Evolutionary conservation across 2,113 vertebrate genomes (phyloP), one percentile per base, ranked within the genome.

Genomic region (Antigone vipio): DNA sequence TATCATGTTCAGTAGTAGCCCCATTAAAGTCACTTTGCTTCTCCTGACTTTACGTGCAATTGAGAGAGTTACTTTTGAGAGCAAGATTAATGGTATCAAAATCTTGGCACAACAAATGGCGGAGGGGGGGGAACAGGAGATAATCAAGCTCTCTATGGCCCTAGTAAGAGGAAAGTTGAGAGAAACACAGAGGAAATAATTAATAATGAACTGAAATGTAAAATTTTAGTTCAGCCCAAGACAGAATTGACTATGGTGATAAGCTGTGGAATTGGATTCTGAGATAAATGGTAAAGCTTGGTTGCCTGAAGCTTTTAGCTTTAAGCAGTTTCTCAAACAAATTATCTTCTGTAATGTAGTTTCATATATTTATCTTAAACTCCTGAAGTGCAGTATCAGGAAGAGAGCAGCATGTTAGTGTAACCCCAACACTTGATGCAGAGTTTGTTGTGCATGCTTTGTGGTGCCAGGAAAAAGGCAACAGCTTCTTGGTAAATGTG

Each of bases 401-500:
- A 59, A 55, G 47, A 49, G 18, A 67, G n/a, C 1, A 67, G n/a
- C 1, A 0, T 22, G 19, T 29, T 52, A 15, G 18, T n/a, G 30
- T 56, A 56, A 75, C 9, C 4, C 24, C 52, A 32, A 1, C 0
- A 1, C 27, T 67, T 42, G 35, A 49, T 64, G 69, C 2, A 7
- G 40, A 60, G 15, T 27, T 73, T 38, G 17, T 56, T 66, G 38
- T 40, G 7, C 11, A 7, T 3, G 1, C 32, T 59, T 68, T 13
- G 18, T 50, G 30, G 34, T 55, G 6, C 17, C 27, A 19, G 26
- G 35, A 40, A 64, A 69, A 74, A 52, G 34, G 29, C 64, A 71
- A 23, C 11, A 75, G 14, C 6, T n/a, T 63, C 49, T 27, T n/a
- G 14, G 14, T 42, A 76, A 69, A 38, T 6, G 8, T 42, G 13